Base-by-base conservation (phyloP, 2,113 vertebrate genomes). In the Plotosus lineatus region DNA sequence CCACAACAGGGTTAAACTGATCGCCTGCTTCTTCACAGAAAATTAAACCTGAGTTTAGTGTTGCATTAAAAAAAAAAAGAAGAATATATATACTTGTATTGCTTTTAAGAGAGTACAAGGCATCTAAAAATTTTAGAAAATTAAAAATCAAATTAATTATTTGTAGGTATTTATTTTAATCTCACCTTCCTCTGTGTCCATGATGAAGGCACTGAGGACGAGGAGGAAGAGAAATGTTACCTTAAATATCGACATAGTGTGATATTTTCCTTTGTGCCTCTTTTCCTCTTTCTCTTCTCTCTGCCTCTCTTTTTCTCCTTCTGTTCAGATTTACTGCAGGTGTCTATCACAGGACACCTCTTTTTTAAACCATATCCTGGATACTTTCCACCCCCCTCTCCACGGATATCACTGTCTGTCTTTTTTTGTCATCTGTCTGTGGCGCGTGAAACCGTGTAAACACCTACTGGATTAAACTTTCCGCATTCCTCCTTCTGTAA, bases 161-260 rank as follows among this genome's bases (percentile, higher is more conserved):
- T n/a, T n/a, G n/a, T n/a, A n/a, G n/a, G n/a, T 23, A 23, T 40
- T 23, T 4, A 21, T 40, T 28, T 3, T 46, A 19, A 31, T 71
- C 79, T 79, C 14, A 86, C 85, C 79, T 36, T 76, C 6, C 10
- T 80, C 77, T 28, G 77, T 77, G 56, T 76, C 42, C n/a, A 46
- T 10, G 36, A 82, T 69, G 72, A 82, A 77, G 42, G 10, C 23
- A 3, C 33, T 31, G 56, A 84, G 46, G 48, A 77, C n/a, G 26
- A 86, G 4, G 26, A 86, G 6, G 12, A 6, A 28, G 11, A 86
- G 44, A 51, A 78, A 36, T 2, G 48, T 66, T 33, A 55, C n/a
- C 42, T 40, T 75, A 31, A 21, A 1, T 21, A 15, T 61, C 1
- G 2, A 4, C 66, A 81, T 76, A 42, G 14, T 38, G 17, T 38